Base-by-base conservation (phyloP, 2,797 vertebrate genomes). In the Oophaga sylvatica region DNA sequence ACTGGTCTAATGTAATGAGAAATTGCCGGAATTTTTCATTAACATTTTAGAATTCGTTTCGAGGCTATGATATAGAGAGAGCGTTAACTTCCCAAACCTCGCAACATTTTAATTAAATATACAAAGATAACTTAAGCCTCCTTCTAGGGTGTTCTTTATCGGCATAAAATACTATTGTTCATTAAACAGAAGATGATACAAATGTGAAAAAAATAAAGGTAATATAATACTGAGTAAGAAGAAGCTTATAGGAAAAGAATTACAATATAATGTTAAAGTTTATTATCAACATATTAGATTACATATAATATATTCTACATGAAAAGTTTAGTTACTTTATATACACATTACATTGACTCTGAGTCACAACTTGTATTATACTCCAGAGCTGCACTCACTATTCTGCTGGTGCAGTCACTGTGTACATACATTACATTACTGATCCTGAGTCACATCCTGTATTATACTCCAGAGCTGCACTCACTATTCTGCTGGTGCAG, bases 21-120 rank as follows among this genome's bases (percentile, higher is more conserved):
- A 70, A 62, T 85, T n/a, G 75, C 80, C 29, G 5, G 56, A 29
- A 22, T 88, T 78, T 81, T 80, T 80, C 67, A 73, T 88, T 88
- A 85, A 81, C 65, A 48, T 82, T 85, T 53, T 57, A 85, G 53
- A 26, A 71, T 85, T 63, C 80, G 80, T 88, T 70, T 70, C 48
- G 12, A 62, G 31, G n/a, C 62, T 29, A 81, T 81, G 70, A 85
- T 70, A 85, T 81, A 75, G 67, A 48, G 68, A 60, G 85, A 65
- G 57, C 77, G 41, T 67, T 53, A 10, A 59, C 80, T 57, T 83
- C 78, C 73, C 65, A 79, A 87, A 80, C 79, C 85, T 81, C 67
- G 26, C 85, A 73, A 83, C 20, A 22, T 80, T 84, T 80, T 84
- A 88, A 88, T 88, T 88, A 84, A 79, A 84, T 73, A 19, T 84